phyloP scores from a whole-genome alignment of 1,140 invertebrate species.

The Daktulosphaira vitifoliae region DNA sequence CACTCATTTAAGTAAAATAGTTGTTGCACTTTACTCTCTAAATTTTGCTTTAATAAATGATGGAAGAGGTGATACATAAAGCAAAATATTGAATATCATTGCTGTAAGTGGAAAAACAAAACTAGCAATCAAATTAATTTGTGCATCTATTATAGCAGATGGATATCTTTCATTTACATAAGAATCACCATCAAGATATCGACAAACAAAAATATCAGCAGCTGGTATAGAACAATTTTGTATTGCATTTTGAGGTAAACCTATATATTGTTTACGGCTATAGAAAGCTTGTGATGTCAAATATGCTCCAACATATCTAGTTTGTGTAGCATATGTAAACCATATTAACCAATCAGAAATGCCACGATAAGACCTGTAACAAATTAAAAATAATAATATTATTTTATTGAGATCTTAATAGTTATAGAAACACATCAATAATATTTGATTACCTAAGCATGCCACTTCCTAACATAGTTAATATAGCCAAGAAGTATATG shows the following conservation, averaged over 20 bases:
- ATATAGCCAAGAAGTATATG: conserved; percentile 63
- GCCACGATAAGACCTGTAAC: conserved; percentile 47
- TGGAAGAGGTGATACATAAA: conserved; percentile 77
- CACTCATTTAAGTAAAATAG: no score
- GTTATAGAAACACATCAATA: no score
- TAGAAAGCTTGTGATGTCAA: conserved; percentile 58
- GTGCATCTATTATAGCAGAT: conserved; percentile 54
- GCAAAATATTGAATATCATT: conserved; percentile 69
- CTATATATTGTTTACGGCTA: conserved; percentile 21
- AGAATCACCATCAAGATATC: conserved; percentile 61
- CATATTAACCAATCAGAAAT: conserved; percentile 71
- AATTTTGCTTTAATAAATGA: conserved; percentile 83
- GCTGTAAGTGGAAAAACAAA: conserved; percentile 73
- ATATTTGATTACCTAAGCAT: conserved; percentile 57
- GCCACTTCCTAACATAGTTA: conserved; percentile 65
- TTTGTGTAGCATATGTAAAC: conserved; percentile 66
- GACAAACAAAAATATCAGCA: conserved; percentile 46
- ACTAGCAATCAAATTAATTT: conserved; percentile 71
- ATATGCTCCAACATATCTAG: conserved; percentile 64
- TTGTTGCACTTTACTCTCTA: conserved; percentile 53
- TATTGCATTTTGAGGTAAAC: background rate
- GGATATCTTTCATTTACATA: conserved; percentile 66
- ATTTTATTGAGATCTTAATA: background rate
- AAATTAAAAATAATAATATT: conserved; percentile 12
- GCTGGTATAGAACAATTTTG: conserved; percentile 26